These are phyloP conservation scores for Aurelia coerulea DNA, from an alignment of 30 jellyfish, hydroid and myxozoan genomes.

Conservation along the genomic window DNA sequence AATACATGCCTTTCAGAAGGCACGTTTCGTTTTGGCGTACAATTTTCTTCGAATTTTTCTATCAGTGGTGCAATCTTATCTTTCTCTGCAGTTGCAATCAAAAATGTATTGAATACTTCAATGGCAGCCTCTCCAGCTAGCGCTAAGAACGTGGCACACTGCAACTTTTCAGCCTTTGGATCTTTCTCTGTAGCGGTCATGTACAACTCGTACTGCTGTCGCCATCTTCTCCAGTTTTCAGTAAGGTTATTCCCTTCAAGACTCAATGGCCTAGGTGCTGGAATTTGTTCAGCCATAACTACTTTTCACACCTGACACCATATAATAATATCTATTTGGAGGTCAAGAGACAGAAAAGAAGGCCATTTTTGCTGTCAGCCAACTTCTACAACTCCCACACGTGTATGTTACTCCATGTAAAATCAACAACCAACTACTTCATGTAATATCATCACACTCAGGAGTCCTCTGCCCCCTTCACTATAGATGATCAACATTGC, in stretches of 20 bases:
- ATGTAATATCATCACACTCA: no score
- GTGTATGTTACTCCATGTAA: no score
- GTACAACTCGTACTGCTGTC: conserved; percentile 1
- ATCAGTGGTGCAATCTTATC: background rate
- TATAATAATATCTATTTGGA: background rate
- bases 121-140: conserved; percentile 39
- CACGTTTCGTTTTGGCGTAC: conserved; percentile 31
- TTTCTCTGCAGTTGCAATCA: background rate
- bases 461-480: no score
- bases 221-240: conserved; percentile 28
- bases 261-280: conserved; percentile 33
- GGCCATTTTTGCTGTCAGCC: no score
- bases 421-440: no score
- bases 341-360: no score
- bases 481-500: no score
- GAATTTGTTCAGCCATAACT: conserved; percentile 24
- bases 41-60: background rate
- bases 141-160: conserved; percentile 18
- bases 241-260: conserved; percentile 18
- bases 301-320: conserved; percentile 7
- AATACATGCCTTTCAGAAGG: conserved; percentile 21
- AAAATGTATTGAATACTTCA: background rate
- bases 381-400: no score
- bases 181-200: conserved; percentile 15
- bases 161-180: background rate